Evolutionary conservation across 2,888 invertebrate genomes (phyloP), one percentile per base, ranked within the genome.

Genomic region (Harpagoxenus sublaevis): DNA sequence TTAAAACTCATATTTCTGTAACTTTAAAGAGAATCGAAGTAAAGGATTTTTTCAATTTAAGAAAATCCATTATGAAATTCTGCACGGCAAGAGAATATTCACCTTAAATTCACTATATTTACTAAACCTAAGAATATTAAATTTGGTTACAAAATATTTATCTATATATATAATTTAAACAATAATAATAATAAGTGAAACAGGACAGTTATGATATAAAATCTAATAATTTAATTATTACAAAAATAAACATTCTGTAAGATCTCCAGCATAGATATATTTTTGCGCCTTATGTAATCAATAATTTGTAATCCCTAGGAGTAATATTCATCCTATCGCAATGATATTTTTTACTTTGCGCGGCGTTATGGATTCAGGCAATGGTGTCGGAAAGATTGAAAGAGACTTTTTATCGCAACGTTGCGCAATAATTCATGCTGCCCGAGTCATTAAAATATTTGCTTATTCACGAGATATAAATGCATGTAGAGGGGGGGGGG

Each of bases 401-500:
- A 71, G 79, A 51, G 48, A 48, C 15, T 79, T 79, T 79, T 79
- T 70, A 70, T 71, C 48, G 39, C 39, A 39, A 71, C n/a, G 48
- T 60, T 62, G 48, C 39, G 57, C 60, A 81, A 81, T 81, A 71
- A 81, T 71, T 81, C n/a, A 71, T 28, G 60, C 48, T 68, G 18
- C 35, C 35, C 48, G 48, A 60, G 28, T 81, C 71, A 81, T 81
- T 81, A 71, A 70, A 79, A 79, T 71, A 81, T 81, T 71, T 60
- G 79, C 71, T 81, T 81, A 81, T 71, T 81, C 71, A 71, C 35
- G 48, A 81, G 71, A 71, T 81, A 81, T 81, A 71, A 83, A 75
- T 75, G 77, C 23, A 65, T 53, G 6, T 35, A 35, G 18, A 42
- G 42, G 74, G 28, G 1, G 28, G 2, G 23, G 51, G 42, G 53